Evolutionary conservation across 2,888 invertebrate genomes (phyloP), one percentile per base, ranked within the genome.

Genomic region (Leucophenga maculata): DNA sequence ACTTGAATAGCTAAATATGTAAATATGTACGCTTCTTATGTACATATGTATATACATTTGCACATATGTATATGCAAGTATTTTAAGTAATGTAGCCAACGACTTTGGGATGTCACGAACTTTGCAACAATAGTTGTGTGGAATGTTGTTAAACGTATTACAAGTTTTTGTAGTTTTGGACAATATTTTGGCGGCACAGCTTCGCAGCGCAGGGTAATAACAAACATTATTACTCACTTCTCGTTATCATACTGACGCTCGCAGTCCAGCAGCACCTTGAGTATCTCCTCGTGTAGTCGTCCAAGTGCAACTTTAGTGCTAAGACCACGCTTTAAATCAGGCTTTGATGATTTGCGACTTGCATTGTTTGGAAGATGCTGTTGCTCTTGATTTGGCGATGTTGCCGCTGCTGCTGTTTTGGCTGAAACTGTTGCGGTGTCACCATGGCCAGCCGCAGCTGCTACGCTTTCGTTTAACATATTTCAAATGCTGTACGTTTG

Each of bases 211-310:
- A n/a, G n/a, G n/a, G n/a, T n/a, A n/a, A n/a, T n/a, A n/a, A n/a
- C n/a, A n/a, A n/a, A n/a, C n/a, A n/a, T 8, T 50, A 13, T n/a
- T 14, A 50, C 81, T 73, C 85, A 91, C 91, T 89, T 91, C 76
- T 89, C 90, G 80, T 90, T 91, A 88, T 88, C 85, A 86, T 90
- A 90, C 74, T 91, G 92, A 76, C 91, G 89, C 86, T 92, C 91
- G 85, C 93, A 92, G 72, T 93, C 92, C 59, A 90, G 88, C 70
- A 95, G 89, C 71, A 93, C 91, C 73, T 88, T 87, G 75, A 90
- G 90, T 76, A 95, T 93, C 85, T 94, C 94, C 78, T 92, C 91
- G 78, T 93, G 91, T 71, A 95, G 90, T 82, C 91, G 92, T 74
- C 91, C 89, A 69, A 95, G 87, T 26, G 95, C 94, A 72, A 92